Evolutionary conservation across 2,797 vertebrate species (phyloP).

Genomic region (Limosa lapponica): DNA sequence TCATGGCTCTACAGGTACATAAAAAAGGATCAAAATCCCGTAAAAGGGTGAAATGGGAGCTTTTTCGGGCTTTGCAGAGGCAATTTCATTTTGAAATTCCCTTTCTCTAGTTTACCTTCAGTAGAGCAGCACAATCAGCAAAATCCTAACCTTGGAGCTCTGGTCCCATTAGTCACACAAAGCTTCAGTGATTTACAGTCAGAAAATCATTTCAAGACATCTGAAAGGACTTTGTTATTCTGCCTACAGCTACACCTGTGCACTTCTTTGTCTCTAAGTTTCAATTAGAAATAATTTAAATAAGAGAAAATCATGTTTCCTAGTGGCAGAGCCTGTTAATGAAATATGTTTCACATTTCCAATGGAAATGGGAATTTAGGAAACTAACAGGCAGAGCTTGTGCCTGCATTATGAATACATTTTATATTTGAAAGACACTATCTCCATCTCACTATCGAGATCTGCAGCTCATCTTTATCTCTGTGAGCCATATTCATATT

Average conservation of each 20-base stretch:
- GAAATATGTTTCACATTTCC: constrained; percentile 49
- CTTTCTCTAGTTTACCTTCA: neutral
- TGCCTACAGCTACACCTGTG: constrained; percentile 62
- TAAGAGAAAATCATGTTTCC: constrained; percentile 53
- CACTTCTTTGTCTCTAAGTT: constrained; percentile 49
- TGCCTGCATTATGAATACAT: constrained; percentile 17
- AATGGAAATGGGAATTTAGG: constrained; percentile 52
- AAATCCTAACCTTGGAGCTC: constrained; percentile 47
- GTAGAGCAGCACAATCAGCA: constrained; percentile 39
- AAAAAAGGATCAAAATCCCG: neutral
- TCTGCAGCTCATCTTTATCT: neutral
- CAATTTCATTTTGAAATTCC: constrained; percentile 42
- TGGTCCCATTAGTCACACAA: constrained; percentile 28
- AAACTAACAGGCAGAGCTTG: constrained; percentile 33
- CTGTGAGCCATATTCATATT: neutral
- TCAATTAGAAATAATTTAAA: constrained; percentile 62
- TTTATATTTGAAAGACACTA: constrained; percentile 29
- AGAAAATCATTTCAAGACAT: constrained; percentile 53
- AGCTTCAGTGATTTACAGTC: constrained; percentile 38
- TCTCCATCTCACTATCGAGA: neutral
- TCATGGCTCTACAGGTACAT: neutral
- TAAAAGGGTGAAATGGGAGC: neutral
- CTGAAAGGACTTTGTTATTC: constrained; percentile 28
- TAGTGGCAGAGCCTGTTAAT: constrained; percentile 44
- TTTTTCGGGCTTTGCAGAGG: constrained; percentile 28